A percentile compares a stretch with the other conserved stretches of the same genome.
Evolutionary conservation across 2,888 invertebrate genomes (phyloP).

Genomic region (Allolobophora icterica): DNA sequence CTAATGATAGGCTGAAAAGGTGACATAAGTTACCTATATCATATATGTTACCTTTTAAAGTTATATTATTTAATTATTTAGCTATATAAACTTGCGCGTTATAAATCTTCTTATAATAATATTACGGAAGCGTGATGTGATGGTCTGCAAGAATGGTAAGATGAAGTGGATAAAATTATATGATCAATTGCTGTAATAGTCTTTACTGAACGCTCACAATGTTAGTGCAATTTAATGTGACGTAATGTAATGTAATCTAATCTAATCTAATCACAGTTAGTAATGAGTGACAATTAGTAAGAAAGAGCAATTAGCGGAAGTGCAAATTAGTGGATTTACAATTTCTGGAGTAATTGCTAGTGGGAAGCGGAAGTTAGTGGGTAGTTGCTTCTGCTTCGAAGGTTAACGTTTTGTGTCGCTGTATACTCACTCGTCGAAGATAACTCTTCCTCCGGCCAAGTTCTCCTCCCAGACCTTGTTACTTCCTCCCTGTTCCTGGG

Average conservation of each 20-base stretch:
- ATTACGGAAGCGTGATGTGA: no score
- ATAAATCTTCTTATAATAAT: no score
- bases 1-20: not conserved
- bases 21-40: no score
- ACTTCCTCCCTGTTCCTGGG: conserved; percentile 38
- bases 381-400: no score
- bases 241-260: no score
- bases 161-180: not conserved
- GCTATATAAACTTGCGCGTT: no score
- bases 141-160: not conserved
- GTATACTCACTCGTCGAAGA: conserved; percentile 40
- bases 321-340: no score
- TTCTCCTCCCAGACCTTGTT: conserved; percentile 40
- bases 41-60: no score
- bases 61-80: no score
- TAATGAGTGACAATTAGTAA: not conserved
- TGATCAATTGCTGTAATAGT: not conserved
- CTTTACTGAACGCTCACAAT: not conserved
- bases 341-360: not conserved
- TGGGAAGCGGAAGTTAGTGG: not conserved
- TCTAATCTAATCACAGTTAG: not conserved
- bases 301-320: not conserved
- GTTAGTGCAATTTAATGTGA: no score
- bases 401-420: no score
- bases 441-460: conserved; percentile 41